A percentile compares a stretch with the other conserved stretches of the same genome.
phyloP scores from a whole-genome alignment of 2,113 vertebrate species.

The Aspiorhynchus laticeps region DNA sequence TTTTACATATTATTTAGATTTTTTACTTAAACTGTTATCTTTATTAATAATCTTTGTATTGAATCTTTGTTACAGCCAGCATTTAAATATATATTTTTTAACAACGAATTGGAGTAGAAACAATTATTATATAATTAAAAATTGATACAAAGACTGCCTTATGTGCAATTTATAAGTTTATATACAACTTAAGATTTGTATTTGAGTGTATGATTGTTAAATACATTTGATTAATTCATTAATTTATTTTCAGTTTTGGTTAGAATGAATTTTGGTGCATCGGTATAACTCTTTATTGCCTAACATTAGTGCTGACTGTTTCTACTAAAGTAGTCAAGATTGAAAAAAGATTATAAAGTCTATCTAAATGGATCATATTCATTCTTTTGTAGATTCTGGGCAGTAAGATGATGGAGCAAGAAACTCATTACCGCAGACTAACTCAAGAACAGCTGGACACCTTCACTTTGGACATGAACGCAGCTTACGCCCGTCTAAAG shows the following conservation, averaged over 20 bases:
- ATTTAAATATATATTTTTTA: too few relatives aligned
- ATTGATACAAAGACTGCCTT: not conserved
- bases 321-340: not conserved
- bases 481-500: slow-evolving; percentile 89
- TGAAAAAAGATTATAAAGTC: not conserved
- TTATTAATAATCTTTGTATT: too few relatives aligned
- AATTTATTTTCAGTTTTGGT: not conserved
- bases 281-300: not conserved
- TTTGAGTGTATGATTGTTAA: not conserved
- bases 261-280: not conserved
- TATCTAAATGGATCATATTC: not conserved
- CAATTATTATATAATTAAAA: not conserved
- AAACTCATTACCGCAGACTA: slow-evolving; percentile 85
- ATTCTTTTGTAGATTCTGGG: slow-evolving; percentile 75
- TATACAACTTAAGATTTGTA: not conserved
- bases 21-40: too few relatives aligned
- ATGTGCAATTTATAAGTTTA: not conserved
- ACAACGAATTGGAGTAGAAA: not conserved
- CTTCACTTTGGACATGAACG: slow-evolving; percentile 95
- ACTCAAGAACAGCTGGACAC: slow-evolving; percentile 93
- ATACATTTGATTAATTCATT: not conserved
- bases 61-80: too few relatives aligned
- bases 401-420: slow-evolving; percentile 88
- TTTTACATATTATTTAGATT: too few relatives aligned
- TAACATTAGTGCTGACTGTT: not conserved